Conservation (phyloP, 2,113 vertebrate species). For the Brienomyrus longianalis region DNA sequence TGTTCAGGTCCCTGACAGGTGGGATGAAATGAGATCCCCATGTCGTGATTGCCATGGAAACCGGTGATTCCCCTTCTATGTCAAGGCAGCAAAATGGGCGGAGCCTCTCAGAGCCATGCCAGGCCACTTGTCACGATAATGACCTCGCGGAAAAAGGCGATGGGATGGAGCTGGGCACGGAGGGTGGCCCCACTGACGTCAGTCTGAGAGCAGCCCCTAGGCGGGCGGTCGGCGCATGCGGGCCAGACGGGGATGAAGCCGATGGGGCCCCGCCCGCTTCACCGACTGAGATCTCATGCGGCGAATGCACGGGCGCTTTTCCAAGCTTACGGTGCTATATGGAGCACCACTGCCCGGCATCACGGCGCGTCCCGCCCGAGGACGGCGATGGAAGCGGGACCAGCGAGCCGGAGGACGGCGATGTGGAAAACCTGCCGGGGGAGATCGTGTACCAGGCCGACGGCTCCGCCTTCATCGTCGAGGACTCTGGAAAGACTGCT, state of each 20-base stretch:
- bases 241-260: slow-evolving; percentile 79
- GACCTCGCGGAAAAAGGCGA: slow-evolving; percentile 92
- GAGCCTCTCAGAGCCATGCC: slow-evolving; percentile 93
- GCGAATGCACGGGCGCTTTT: slow-evolving; percentile 98
- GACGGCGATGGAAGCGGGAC: slow-evolving; percentile 81
- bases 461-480: slow-evolving; percentile 98
- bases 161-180: slow-evolving; percentile 85
- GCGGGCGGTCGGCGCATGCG: slow-evolving; percentile 46
- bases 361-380: slow-evolving; percentile 67
- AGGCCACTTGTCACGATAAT: slow-evolving; percentile 90
- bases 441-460: slow-evolving; percentile 99
- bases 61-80: slow-evolving; percentile 99
- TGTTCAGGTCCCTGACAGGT: slow-evolving; percentile 96
- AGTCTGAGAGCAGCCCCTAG: slow-evolving; percentile 86
- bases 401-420: slow-evolving; percentile 88
- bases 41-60: slow-evolving; percentile 99
- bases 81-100: slow-evolving; percentile 99
- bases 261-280: slow-evolving; percentile 79
- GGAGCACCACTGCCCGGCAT: slow-evolving; percentile 99
- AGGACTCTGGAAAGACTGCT: slow-evolving; percentile 91
- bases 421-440: slow-evolving; percentile 94
- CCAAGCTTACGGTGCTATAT: slow-evolving; percentile 99
- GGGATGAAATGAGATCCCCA: slow-evolving; percentile 99
- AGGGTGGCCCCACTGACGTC: slow-evolving; percentile 75
- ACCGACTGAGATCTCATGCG: slow-evolving; percentile 97